Evolutionary conservation across 2,113 vertebrate species (phyloP), one percentile per base, ranked within the genome.

Genomic region (Leptodactylus fuscus): DNA sequence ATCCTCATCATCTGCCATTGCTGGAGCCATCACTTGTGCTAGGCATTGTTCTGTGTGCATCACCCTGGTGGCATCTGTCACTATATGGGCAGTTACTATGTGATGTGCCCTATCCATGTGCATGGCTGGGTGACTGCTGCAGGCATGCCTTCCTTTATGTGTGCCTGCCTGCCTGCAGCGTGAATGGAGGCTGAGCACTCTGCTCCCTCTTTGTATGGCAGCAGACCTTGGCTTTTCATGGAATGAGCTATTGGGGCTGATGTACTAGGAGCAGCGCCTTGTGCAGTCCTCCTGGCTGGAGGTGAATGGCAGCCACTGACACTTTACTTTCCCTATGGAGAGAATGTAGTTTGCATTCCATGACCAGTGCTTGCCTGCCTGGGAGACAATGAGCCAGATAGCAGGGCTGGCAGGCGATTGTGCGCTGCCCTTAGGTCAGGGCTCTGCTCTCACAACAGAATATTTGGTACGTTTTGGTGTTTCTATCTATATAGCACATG

Each of bases 281-380:
- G 51, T n/a, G 1, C 55, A n/a, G 20, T 9, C 5, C 20, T 24
- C n/a, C 55, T 2, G 53, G 53, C 76, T n/a, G 62, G 36, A 20
- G 41, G 51, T 55, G 24, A n/a, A n/a, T n/a, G 9, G 41, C 41
- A 44, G 41, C 41, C 46, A 27, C 1, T 38, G 32, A 53, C 34
- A 51, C 32, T 24, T 24, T 34, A 62, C 53, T 62, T 58, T 51
- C 48, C 44, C 75, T 69, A 69, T 44, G n/a, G 75, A 60, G 75
- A 55, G 65, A 85, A 80, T 71, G 65, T 10, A 32, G 12, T n/a
- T 44, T 84, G 73, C 48, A 85, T 85, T 58, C 62, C 65, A 80
- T 80, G 51, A 24, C n/a, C 83, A 34, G 78, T 22, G 48, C 62
- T 38, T 71, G 58, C 48, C 73, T 79, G 83, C 75, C 58, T 46